phyloP scores from a whole-genome alignment of 2,797 vertebrate genomes.

The Rhincodon typus region DNA sequence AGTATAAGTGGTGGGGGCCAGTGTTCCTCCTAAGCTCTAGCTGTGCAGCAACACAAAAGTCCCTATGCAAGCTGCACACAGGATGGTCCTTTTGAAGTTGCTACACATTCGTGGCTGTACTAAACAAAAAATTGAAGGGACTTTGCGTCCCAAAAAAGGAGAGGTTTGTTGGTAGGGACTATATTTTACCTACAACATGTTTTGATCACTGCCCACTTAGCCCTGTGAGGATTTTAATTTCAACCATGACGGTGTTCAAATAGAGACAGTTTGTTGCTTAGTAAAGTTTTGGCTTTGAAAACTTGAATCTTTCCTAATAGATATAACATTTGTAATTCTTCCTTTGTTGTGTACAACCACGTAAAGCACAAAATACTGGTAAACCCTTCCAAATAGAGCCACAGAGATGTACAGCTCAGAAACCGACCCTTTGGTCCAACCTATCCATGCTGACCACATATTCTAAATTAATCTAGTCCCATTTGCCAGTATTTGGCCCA shows the following conservation, averaged over 20 bases:
- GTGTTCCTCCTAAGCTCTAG: neutral
- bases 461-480: no score
- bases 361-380: neutral
- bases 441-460: no score
- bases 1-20: neutral
- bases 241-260: neutral
- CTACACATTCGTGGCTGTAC: neutral
- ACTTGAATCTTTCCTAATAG: neutral
- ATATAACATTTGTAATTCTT: neutral
- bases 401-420: no score
- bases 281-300: neutral
- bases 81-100: neutral
- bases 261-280: neutral
- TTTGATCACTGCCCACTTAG: neutral
- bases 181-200: neutral
- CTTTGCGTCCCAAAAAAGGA: no score
- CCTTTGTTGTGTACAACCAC: neutral
- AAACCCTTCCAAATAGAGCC: neutral
- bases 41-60: neutral
- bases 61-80: neutral
- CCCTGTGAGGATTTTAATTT: neutral
- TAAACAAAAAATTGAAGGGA: neutral
- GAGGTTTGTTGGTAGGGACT: neutral
- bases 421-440: no score
- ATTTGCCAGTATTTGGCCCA: no score